Conservation (phyloP, 2,888 invertebrate genomes). For the Sarcophaga rosellei region DNA sequence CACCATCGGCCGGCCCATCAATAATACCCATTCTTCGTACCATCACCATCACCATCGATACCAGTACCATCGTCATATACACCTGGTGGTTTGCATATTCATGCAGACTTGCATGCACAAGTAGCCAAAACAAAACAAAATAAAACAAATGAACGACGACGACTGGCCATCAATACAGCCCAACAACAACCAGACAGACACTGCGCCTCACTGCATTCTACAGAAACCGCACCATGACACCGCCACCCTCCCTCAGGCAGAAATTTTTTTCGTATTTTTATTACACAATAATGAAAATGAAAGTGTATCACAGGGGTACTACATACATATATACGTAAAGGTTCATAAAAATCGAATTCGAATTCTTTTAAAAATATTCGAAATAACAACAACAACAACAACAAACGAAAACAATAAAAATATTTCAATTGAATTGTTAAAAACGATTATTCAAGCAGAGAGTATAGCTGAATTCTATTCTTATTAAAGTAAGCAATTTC, state of each 20-base stretch:
- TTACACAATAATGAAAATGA: constrained; percentile 58
- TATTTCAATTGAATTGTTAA: not conserved
- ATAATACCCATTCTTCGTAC: not conserved
- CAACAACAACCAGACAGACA: constrained; percentile 22
- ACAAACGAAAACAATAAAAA: not conserved
- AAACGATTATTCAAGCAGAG: not conserved
- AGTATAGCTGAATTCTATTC: too few species aligned
- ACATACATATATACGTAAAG: not conserved
- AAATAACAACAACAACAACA: not conserved
- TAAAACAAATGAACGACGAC: constrained; percentile 32
- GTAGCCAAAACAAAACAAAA: constrained; percentile 54
- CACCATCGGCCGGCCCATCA: not conserved
- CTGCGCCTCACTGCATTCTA: not conserved
- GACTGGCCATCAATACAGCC: constrained; percentile 45
- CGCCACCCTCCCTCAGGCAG: constrained; percentile 41
- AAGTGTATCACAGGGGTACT: constrained; percentile 25
- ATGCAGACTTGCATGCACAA: constrained; percentile 42
- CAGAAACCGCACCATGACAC: constrained; percentile 21
- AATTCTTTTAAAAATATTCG: not conserved
- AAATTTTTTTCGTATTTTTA: not conserved
- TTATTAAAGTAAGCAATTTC: too few species aligned
- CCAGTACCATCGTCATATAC: constrained; percentile 15
- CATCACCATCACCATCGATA: not conserved
- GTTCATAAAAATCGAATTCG: not conserved
- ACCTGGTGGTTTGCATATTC: constrained; percentile 47